Evolutionary conservation across 2,113 vertebrate genomes (phyloP).

Genomic region (Diphyllodes magnificus): DNA sequence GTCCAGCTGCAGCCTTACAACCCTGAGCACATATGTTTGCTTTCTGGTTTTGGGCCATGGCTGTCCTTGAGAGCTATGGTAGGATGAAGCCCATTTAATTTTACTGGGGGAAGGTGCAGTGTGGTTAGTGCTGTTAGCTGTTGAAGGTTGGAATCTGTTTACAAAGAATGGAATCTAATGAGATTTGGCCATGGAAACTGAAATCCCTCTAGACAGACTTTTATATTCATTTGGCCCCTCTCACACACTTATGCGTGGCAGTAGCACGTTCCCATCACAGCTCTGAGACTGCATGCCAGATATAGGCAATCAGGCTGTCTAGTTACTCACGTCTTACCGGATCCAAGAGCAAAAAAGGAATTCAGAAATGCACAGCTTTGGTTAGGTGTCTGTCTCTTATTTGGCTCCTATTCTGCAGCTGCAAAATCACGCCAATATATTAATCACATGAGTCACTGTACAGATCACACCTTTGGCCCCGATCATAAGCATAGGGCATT

Average conservation of each 20-base stretch:
- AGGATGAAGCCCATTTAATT: background rate
- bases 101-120: background rate
- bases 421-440: background rate
- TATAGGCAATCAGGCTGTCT: background rate
- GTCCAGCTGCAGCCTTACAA: background rate
- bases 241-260: fast-evolving
- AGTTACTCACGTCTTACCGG: background rate
- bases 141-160: background rate
- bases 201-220: background rate
- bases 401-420: background rate
- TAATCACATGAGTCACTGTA: background rate
- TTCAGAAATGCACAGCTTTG: background rate
- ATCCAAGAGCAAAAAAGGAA: background rate
- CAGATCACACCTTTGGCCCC: background rate
- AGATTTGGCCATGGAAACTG: background rate
- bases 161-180: background rate
- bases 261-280: background rate
- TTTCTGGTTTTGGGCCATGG: background rate
- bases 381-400: background rate
- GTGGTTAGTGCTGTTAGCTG: background rate
- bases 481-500: background rate
- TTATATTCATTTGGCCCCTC: background rate
- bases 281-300: background rate
- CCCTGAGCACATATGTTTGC: background rate
- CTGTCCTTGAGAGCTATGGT: background rate